Percentiles rank a stretch among this genome's conserved stretches.
Conservation (phyloP, 2,888 invertebrate species). For the Tetranychus piercei region DNA sequence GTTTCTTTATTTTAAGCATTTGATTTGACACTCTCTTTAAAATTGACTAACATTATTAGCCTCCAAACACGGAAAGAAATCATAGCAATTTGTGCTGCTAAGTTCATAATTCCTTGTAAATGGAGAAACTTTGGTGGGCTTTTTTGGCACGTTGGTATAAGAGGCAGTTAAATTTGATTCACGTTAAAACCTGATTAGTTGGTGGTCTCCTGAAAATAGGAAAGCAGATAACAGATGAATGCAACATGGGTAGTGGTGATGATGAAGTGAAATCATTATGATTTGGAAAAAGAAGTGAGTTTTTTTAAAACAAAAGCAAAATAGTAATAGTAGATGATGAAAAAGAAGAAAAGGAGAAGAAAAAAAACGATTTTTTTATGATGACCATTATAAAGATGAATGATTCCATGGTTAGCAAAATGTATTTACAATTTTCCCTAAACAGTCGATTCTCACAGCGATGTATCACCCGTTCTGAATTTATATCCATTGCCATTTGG, state of each 20-base stretch:
- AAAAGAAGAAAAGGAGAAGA: neutral
- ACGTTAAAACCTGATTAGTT: neutral
- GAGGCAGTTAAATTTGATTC: neutral
- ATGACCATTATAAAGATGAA: neutral
- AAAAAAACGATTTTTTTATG: neutral
- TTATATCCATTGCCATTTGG: slow-evolving; percentile 8
- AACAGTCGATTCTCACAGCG: slow-evolving; percentile 4
- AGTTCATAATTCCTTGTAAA: neutral
- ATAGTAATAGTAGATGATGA: neutral
- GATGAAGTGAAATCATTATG: neutral
- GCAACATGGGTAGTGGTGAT: neutral
- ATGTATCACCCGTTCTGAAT: slow-evolving; percentile 9
- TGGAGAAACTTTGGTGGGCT: neutral
- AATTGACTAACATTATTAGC: too few species aligned
- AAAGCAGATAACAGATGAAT: neutral
- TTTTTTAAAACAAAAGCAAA: neutral
- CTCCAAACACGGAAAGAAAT: too few species aligned
- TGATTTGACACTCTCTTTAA: too few species aligned
- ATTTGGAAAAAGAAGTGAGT: neutral
- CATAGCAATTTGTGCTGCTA: too few species aligned
- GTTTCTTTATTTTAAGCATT: too few species aligned
- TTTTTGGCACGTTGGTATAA: neutral
- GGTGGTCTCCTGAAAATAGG: neutral
- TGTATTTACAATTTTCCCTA: neutral
- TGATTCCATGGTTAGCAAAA: neutral